These are phyloP conservation scores for Brachypteracias leptosomus DNA, from an alignment of 2,113 vertebrate genomes.

Conservation along the genomic window DNA sequence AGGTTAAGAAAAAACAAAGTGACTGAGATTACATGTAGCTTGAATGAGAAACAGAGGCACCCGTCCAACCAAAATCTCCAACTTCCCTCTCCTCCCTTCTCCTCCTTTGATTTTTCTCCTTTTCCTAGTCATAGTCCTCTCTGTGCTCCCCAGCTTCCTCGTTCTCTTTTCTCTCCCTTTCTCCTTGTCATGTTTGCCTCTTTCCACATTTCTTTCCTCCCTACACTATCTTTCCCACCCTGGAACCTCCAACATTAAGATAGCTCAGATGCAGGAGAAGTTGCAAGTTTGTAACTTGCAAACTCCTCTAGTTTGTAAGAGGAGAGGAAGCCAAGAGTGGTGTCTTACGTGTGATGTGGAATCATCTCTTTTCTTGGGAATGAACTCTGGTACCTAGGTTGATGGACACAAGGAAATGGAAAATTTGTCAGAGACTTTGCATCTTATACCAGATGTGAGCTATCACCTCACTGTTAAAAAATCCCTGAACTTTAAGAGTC, in stretches of 20 bases:
- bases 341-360: background rate
- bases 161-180: background rate
- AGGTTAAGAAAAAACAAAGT: background rate
- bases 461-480: background rate
- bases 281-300: no score
- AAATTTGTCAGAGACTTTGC: background rate
- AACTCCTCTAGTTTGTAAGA: background rate
- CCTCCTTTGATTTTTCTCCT: background rate
- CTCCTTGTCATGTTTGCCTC: background rate
- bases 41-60: background rate
- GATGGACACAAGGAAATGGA: background rate
- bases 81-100: background rate
- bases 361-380: background rate
- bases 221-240: background rate
- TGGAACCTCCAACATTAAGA: background rate
- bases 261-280: background rate
- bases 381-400: conserved; percentile 24
- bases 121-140: background rate
- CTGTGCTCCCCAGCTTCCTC: background rate
- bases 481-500: background rate
- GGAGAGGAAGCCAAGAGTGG: background rate
- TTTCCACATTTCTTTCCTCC: background rate
- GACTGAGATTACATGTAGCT: background rate
- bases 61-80: background rate
- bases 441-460: background rate